These are phyloP conservation scores for Syndactyla subalaris DNA, from an alignment of 2,797 vertebrate species.

Conservation along the genomic window DNA sequence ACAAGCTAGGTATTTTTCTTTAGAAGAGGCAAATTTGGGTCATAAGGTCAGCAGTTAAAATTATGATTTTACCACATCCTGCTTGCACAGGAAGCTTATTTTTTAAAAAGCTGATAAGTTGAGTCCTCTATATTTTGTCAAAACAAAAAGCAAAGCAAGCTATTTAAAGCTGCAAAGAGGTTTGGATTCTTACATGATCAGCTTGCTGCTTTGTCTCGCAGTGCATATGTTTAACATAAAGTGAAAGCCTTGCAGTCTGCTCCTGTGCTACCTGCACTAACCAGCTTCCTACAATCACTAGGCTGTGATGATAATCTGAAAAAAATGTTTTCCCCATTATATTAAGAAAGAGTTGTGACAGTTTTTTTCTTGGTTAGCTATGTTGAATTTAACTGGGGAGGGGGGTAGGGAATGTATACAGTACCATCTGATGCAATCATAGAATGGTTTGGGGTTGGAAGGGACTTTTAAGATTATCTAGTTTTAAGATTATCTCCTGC, in stretches of 20 bases:
- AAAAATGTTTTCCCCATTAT: not conserved
- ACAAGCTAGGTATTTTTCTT: not conserved
- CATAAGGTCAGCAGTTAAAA: slow-evolving; percentile 3
- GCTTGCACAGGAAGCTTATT: slow-evolving; percentile 10
- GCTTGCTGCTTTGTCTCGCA: not conserved
- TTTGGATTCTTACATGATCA: not conserved
- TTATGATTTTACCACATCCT: slow-evolving; percentile 17
- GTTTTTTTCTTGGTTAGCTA: not conserved
- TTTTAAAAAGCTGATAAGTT: not conserved
- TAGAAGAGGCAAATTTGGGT: slow-evolving; percentile 2
- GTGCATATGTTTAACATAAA: not conserved
- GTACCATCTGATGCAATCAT: not conserved
- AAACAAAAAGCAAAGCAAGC: not conserved
- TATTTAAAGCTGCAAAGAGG: not conserved
- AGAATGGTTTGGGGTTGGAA: not conserved
- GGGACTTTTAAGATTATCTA: not conserved
- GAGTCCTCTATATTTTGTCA: not conserved
- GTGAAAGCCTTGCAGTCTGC: not conserved
- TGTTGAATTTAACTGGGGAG: not conserved
- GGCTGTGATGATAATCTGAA: not conserved
- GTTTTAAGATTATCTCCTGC: too few species aligned
- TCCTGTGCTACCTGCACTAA: not conserved
- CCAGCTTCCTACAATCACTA: not conserved
- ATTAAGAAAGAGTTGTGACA: not conserved
- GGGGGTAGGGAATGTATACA: not conserved